Conservation (phyloP, 1,140 invertebrate genomes). For the Phortica variegata region DNA sequence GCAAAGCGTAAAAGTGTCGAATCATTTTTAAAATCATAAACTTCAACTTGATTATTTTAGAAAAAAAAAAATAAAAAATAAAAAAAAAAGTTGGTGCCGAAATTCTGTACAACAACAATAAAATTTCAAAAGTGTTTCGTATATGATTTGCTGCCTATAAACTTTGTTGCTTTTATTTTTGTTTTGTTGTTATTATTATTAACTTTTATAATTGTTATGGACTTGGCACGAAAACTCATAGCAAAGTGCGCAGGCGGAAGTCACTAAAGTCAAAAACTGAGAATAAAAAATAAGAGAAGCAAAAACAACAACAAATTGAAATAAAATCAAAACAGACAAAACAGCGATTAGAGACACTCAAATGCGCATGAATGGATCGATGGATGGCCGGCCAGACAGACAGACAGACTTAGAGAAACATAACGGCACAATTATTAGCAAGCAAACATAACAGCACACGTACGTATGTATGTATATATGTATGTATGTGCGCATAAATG, state of each 20-base stretch:
- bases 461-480: neutral
- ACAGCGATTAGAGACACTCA: conserved; percentile 11
- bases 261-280: neutral
- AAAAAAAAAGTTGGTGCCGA: too few species aligned
- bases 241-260: conserved; percentile 21
- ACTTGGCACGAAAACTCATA: neutral
- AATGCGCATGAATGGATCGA: conserved; percentile 14
- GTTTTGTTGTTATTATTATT: too few species aligned
- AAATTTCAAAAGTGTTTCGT: too few species aligned
- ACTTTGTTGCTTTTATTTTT: too few species aligned
- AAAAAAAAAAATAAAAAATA: too few species aligned
- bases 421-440: conserved; percentile 42
- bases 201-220: too few species aligned
- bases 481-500: neutral
- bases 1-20: too few species aligned
- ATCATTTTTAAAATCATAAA: too few species aligned
- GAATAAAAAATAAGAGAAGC: conserved; percentile 5
- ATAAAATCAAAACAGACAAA: conserved; percentile 32
- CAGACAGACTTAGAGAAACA: conserved; percentile 17
- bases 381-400: neutral
- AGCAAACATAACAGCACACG: conserved; percentile 12
- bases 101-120: too few species aligned
- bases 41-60: too few species aligned
- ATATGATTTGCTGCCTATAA: too few species aligned
- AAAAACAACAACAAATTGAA: conserved; percentile 29